These are phyloP conservation scores for Apodemia mormo DNA, from an alignment of 2,888 invertebrate species.

Conservation along the genomic window DNA sequence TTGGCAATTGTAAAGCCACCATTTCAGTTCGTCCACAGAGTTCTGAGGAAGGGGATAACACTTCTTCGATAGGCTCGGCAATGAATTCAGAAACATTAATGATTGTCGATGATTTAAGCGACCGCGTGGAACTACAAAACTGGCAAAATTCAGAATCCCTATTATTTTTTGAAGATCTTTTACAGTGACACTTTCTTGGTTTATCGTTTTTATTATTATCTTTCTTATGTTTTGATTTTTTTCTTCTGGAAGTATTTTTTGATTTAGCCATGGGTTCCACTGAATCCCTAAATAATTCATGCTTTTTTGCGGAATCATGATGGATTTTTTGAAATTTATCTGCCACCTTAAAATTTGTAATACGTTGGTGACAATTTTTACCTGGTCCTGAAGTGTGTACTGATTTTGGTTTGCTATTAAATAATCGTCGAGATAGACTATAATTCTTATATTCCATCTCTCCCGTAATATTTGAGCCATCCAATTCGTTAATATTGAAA, in stretches of 20 bases:
- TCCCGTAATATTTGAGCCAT: conserved; percentile 33
- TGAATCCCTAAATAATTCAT: conserved; percentile 22
- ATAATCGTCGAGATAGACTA: conserved; percentile 39
- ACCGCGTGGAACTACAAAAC: conserved; percentile 38
- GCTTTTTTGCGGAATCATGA: conserved; percentile 25
- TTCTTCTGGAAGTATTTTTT: conserved; percentile 29
- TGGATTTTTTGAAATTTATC: conserved; percentile 35
- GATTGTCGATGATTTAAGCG: conserved; percentile 36
- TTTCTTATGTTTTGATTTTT: conserved; percentile 22
- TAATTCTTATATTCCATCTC: conserved; percentile 26
- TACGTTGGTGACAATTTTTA: conserved; percentile 8
- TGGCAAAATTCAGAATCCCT: conserved; percentile 39
- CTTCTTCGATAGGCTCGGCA: conserved; percentile 18
- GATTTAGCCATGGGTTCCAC: conserved; percentile 30
- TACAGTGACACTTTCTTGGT: conserved; percentile 17
- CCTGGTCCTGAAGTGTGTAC: conserved; percentile 24
- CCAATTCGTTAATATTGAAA: conserved; percentile 35
- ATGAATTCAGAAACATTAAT: conserved; percentile 28
- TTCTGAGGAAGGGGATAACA: conserved; percentile 20
- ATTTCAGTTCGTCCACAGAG: conserved; percentile 26
- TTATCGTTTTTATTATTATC: conserved; percentile 23
- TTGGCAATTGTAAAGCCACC: conserved; percentile 36
- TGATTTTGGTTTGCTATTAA: conserved; percentile 32
- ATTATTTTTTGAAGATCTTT: no score
- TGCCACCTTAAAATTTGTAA: conserved; percentile 33